phyloP scores from a whole-genome alignment of 2,113 vertebrate genomes.

The Ptilorrhoa leucosticta region DNA sequence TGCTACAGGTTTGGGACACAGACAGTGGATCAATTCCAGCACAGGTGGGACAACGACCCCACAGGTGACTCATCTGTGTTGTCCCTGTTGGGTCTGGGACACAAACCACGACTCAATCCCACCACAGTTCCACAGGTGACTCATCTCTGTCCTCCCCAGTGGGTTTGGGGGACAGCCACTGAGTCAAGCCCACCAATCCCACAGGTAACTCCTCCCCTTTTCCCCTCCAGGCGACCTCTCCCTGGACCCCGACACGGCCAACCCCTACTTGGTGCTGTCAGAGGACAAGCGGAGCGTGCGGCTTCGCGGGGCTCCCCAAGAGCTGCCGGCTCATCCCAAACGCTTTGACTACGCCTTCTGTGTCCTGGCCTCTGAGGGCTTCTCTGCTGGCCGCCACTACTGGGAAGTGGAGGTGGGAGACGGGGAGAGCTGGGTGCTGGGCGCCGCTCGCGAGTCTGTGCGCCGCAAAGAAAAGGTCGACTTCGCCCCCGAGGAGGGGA shows the following conservation, averaged over 20 bases:
- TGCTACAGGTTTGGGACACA: background rate
- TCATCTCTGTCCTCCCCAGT: background rate
- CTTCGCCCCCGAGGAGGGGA: conserved; percentile 6
- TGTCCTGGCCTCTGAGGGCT: conserved; percentile 47
- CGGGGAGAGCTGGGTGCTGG: conserved; percentile 56
- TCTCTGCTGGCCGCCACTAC: conserved; percentile 7
- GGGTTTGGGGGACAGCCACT: too few species aligned
- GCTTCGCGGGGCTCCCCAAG: background rate
- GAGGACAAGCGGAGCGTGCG: conserved; percentile 43
- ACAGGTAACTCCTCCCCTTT: background rate
- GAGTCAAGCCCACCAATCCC: background rate
- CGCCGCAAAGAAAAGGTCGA: conserved; percentile 53
- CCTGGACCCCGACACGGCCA: conserved; percentile 54
- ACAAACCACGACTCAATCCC: fast-evolving
- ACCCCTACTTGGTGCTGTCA: conserved; percentile 57
- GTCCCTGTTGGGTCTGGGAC: background rate
- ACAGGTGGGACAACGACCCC: background rate
- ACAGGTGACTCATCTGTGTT: background rate
- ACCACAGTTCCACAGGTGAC: background rate
- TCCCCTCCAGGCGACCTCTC: background rate
- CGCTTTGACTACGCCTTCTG: conserved; percentile 55
- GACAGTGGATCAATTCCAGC: background rate
- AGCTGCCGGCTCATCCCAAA: background rate
- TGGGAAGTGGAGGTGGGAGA: conserved; percentile 70
- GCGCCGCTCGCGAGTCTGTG: conserved; percentile 16